Evolutionary conservation across 2,888 invertebrate species (phyloP), one percentile per base, ranked within the genome.

Genomic region (Anoplius nigerrimus): DNA sequence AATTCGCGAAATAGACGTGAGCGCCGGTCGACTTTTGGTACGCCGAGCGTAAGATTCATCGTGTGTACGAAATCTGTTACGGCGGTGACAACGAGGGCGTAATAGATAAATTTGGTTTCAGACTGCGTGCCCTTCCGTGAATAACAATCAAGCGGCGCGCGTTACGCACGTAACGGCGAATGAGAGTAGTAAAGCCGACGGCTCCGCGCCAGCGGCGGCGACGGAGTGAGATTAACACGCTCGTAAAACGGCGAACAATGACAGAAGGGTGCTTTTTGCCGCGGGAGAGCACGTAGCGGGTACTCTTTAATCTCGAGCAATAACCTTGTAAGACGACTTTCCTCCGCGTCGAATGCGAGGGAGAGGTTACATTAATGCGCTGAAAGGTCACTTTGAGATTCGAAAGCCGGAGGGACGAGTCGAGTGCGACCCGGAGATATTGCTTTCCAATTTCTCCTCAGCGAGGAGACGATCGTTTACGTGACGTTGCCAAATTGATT

Each of bases 221-320:
- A 75, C 72, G 70, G 34, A 34, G 34, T 34, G 34, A 79, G 74
- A 83, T 83, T 83, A 82, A 76, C 78, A 74, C 65, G 76, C 78
- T 82, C 81, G 82, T 83, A 80, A 82, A 82, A 64, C 71, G 72
- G 61, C 66, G 76, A 79, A 77, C 78, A 80, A 81, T 81, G 71
- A 72, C 62, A 46, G 59, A 56, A 65, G 43, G 64, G 62, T 48
- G 59, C 58, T 62, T 74, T 72, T 66, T 63, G 66, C 62, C 53
- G 45, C 56, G 45, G 43, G 46, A 24, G 45, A 58, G 34, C 20
- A 48, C 57, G 48, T 51, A 24, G 65, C 52, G 18, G 24, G 18
- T 63, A 58, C 68, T 69, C 61, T 71, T 71, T 69, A 66, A 66
- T 65, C 68, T 71, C 52, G 24, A 51, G 55, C 53, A 59, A 52